These are phyloP conservation scores for Pseudobourletiella spinata DNA, from an alignment of 1,140 invertebrate genomes.

Conservation along the genomic window DNA sequence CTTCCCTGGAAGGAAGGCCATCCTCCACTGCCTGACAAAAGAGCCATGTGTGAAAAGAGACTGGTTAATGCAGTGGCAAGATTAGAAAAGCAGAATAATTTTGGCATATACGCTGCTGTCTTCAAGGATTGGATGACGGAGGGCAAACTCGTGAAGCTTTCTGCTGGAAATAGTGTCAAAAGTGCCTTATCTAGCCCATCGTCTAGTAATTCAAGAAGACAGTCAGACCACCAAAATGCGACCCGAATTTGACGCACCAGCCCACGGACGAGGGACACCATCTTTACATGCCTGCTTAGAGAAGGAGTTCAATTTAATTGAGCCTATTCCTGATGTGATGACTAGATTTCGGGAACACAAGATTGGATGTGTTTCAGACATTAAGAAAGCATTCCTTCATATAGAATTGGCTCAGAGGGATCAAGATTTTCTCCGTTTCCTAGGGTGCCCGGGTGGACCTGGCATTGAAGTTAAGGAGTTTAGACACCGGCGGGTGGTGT, in stretches of 20 bases:
- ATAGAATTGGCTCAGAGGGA: background rate
- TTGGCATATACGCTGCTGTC: conserved; percentile 9
- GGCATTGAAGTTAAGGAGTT: background rate
- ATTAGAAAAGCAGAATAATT: background rate
- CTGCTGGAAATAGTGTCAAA: background rate
- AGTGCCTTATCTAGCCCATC: conserved; percentile 27
- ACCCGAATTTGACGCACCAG: conserved; percentile 31
- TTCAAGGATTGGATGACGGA: conserved; percentile 21
- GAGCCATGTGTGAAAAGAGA: background rate
- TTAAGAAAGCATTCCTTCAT: conserved; percentile 10
- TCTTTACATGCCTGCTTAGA: conserved; percentile 32
- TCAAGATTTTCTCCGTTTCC: conserved; percentile 1
- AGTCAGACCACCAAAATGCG: conserved; percentile 22
- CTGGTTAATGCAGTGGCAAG: conserved; percentile 1
- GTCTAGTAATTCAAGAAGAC: conserved; percentile 13
- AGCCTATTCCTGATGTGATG: conserved; percentile 8
- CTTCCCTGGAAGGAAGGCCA: conserved; percentile 35
- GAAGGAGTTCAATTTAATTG: conserved; percentile 18
- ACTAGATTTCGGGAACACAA: background rate
- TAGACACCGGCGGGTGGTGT: conserved; percentile 7
- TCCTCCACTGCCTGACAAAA: conserved; percentile 12
- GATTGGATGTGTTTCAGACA: conserved; percentile 9
- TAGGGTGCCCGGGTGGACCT: conserved; percentile 10
- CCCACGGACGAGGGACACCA: background rate
- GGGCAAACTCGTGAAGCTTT: conserved; percentile 20